phyloP scores from a whole-genome alignment of 2,888 invertebrate species.

The Trichogramma dendrolimi region DNA sequence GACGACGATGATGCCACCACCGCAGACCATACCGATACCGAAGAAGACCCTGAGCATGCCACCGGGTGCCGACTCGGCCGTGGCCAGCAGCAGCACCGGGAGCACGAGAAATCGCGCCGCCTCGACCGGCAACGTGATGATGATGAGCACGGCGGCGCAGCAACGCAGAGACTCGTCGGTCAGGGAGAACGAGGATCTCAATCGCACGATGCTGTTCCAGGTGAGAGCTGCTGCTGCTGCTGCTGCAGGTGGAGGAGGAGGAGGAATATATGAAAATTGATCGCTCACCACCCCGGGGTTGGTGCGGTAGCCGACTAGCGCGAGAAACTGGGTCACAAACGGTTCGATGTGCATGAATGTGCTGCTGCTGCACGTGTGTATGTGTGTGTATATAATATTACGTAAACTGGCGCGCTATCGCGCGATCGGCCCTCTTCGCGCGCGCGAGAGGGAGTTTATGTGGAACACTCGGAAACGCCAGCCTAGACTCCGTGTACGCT shows the following conservation, averaged over 20 bases:
- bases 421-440: no score
- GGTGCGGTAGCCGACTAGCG: background rate
- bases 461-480: no score
- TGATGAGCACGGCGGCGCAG: conserved; percentile 45
- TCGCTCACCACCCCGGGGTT: no score
- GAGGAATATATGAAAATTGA: no score
- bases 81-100: conserved; percentile 4
- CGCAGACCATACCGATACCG: conserved; percentile 28
- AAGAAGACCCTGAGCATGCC: conserved; percentile 38
- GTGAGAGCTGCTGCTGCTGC: conserved; percentile 50
- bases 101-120: conserved; percentile 52
- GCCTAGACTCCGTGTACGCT: no score
- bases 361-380: background rate
- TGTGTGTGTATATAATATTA: no score
- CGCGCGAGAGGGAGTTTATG: no score
- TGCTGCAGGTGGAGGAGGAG: no score
- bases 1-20: conserved; percentile 34
- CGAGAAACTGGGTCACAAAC: background rate
- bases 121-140: conserved; percentile 51
- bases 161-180: conserved; percentile 41
- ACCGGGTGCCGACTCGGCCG: conserved; percentile 37
- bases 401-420: no score
- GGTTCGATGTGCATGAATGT: background rate
- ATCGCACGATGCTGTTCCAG: conserved; percentile 89
- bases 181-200: conserved; percentile 58